These are phyloP conservation scores for Muscicapa striata DNA, from an alignment of 2,797 vertebrate species.

Conservation along the genomic window DNA sequence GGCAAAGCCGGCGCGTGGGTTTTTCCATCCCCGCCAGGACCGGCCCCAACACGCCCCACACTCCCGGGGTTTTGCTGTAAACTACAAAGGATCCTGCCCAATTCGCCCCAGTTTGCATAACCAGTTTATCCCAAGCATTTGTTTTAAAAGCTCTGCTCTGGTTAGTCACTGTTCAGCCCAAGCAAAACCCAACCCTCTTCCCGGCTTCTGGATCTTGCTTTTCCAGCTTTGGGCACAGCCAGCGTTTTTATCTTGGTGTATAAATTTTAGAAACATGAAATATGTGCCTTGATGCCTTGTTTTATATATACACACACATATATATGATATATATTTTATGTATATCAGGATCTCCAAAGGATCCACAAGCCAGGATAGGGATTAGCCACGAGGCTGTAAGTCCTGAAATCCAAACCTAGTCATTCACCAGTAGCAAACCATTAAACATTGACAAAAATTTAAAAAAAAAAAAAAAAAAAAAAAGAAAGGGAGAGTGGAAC, in stretches of 20 bases:
- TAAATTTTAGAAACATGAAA: not conserved
- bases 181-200: constrained; percentile 49
- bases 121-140: constrained; percentile 57
- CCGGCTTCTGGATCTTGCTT: not conserved
- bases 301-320: not conserved
- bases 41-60: constrained; percentile 26
- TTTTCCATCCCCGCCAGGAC: constrained; percentile 3
- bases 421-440: not conserved
- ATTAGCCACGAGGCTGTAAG: not conserved
- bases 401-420: not conserved
- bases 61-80: constrained; percentile 16
- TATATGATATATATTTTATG: not conserved
- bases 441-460: not conserved
- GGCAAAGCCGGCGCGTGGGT: not conserved
- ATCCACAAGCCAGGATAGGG: not conserved
- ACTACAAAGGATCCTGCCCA: constrained; percentile 65
- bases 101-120: constrained; percentile 59
- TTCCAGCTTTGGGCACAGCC: constrained; percentile 43
- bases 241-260: not conserved
- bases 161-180: constrained; percentile 43
- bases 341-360: not conserved
- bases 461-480: not conserved
- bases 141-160: constrained; percentile 40
- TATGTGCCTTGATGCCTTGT: not conserved
- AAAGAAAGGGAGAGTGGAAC: not conserved